These are phyloP conservation scores for Hephaestus fuliginosus DNA, from an alignment of 2,797 vertebrate genomes.

Conservation along the genomic window DNA sequence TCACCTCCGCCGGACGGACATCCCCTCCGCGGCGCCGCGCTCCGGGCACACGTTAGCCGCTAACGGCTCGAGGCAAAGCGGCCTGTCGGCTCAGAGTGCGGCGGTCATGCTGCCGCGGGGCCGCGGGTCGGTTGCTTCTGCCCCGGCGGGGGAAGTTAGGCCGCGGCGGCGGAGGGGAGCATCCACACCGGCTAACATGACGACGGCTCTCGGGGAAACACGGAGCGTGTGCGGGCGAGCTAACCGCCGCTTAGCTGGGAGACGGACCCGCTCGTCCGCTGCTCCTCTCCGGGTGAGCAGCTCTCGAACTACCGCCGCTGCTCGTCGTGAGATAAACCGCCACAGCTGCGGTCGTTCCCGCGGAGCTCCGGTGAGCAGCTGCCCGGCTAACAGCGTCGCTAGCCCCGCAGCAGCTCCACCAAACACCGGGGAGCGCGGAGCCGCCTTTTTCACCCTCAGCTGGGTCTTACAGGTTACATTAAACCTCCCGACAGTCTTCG, in stretches of 20 bases:
- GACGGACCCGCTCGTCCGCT: background rate
- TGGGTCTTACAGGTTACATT: background rate
- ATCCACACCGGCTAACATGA: slow-evolving; percentile 17
- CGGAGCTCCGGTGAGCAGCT: slow-evolving; percentile 2
- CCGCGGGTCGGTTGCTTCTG: slow-evolving; percentile 5
- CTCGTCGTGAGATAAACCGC: background rate
- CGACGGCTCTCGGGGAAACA: background rate
- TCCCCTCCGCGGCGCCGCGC: slow-evolving; percentile 21
- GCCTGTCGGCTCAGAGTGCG: slow-evolving; percentile 19
- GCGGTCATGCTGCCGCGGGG: slow-evolving; percentile 39
- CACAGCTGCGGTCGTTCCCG: fast-evolving
- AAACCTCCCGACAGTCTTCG: no score
- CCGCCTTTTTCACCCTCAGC: fast-evolving
- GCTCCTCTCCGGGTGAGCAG: background rate
- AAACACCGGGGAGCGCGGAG: slow-evolving; percentile 19
- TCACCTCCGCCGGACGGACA: slow-evolving; percentile 68
- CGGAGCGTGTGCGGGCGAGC: slow-evolving; percentile 8
- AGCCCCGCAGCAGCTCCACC: slow-evolving; percentile 31
- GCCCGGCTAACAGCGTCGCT: slow-evolving; percentile 19
- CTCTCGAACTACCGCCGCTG: background rate
- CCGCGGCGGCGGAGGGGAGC: background rate
- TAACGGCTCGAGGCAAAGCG: slow-evolving; percentile 7
- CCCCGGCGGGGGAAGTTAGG: background rate
- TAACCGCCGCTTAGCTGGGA: slow-evolving; percentile 25
- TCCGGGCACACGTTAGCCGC: slow-evolving; percentile 52